phyloP scores from a whole-genome alignment of 1,140 invertebrate species.

The Archegozetes longisetosus region DNA sequence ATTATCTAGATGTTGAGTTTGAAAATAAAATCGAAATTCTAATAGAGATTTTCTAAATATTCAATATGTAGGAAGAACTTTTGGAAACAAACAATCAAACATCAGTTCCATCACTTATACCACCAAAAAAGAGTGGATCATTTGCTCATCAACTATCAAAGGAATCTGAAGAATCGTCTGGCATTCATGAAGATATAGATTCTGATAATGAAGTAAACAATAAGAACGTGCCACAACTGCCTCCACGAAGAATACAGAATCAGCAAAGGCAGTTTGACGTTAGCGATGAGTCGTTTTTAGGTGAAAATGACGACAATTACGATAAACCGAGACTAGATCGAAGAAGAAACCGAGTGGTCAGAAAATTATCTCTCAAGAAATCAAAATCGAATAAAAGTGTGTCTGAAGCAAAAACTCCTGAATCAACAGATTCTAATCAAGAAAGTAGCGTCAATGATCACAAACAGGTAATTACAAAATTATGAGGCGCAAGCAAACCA shows the following conservation, averaged over 20 bases:
- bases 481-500: no score
- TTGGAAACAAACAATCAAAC: no score
- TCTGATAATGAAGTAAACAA: neutral
- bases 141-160: no score
- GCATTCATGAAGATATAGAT: neutral
- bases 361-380: conserved; percentile 15
- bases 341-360: conserved; percentile 8
- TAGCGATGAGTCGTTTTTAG: neutral
- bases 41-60: no score
- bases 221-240: neutral
- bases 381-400: conserved; percentile 14
- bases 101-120: no score
- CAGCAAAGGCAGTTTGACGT: no score
- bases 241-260: neutral
- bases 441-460: neutral
- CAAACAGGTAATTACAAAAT: neutral
- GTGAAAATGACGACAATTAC: conserved; percentile 8
- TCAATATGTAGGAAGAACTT: no score
- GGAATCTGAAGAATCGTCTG: no score
- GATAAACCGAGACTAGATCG: conserved; percentile 9
- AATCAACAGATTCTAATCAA: neutral
- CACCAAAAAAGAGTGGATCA: no score
- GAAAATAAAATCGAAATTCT: no score
- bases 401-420: conserved; percentile 6
- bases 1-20: no score